These are phyloP conservation scores for Anoplopoma fimbria DNA, from an alignment of 2,113 vertebrate genomes.

Conservation along the genomic window DNA sequence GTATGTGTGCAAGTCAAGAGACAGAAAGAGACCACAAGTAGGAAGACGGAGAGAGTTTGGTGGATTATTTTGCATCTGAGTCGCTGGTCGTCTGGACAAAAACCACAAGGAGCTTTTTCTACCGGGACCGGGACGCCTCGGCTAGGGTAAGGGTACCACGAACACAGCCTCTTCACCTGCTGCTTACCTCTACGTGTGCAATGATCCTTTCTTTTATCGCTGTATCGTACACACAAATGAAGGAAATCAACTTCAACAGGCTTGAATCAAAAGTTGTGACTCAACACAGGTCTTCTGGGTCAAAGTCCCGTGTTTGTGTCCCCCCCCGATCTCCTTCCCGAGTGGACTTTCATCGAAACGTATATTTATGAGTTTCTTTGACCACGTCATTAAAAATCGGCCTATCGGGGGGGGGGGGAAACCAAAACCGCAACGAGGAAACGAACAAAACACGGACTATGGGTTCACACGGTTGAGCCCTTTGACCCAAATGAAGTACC, in stretches of 20 bases:
- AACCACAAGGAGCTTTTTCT: constrained; percentile 64
- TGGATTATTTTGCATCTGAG: constrained; percentile 41
- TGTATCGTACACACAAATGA: background rate
- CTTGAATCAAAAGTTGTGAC: background rate
- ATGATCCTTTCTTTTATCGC: background rate
- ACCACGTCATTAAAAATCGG: too few species aligned
- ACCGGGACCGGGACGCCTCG: constrained; percentile 30
- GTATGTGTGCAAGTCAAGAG: constrained; percentile 18
- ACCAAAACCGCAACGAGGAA: too few species aligned
- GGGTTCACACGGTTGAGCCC: too few species aligned
- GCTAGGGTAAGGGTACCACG: constrained; percentile 65
- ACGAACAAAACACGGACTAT: too few species aligned
- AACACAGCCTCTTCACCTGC: background rate
- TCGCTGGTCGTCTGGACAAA: background rate
- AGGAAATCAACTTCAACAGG: background rate
- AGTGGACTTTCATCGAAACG: too few species aligned
- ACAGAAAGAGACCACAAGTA: background rate
- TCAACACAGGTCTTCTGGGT: too few species aligned
- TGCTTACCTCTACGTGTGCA: background rate
- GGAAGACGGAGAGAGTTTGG: constrained; percentile 45
- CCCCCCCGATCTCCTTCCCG: too few species aligned
- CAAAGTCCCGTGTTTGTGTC: too few species aligned
- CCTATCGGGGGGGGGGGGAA: too few species aligned
- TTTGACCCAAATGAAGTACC: too few species aligned
- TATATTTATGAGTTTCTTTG: too few species aligned